Evolutionary conservation across 2,888 invertebrate species (phyloP).

Genomic region (Carpatolechia fugitivella): DNA sequence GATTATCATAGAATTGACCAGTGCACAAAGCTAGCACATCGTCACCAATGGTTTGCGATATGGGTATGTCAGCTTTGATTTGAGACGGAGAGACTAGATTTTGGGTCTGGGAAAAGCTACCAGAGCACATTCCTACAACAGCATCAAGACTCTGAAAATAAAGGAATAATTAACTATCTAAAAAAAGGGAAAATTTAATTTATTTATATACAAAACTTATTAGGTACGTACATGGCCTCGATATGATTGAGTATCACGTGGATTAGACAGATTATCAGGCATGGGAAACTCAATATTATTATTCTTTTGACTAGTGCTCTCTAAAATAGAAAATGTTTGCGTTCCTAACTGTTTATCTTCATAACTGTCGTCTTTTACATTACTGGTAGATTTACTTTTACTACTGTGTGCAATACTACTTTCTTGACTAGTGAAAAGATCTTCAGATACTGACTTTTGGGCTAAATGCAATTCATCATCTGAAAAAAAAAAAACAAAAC

Average conservation of each 20-base stretch:
- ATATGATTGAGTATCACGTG: slow-evolving; percentile 42
- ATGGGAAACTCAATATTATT: slow-evolving; percentile 20
- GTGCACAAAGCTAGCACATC: slow-evolving; percentile 77
- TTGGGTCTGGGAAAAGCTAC: slow-evolving; percentile 62
- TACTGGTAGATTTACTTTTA: slow-evolving; percentile 16
- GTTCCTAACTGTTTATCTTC: slow-evolving; percentile 44
- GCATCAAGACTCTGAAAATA: slow-evolving; percentile 65
- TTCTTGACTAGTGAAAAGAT: slow-evolving; percentile 56
- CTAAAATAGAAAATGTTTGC: slow-evolving; percentile 53
- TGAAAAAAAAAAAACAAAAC: slow-evolving; percentile 31
- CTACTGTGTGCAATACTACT: slow-evolving; percentile 25
- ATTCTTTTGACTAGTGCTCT: slow-evolving; percentile 19
- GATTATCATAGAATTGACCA: slow-evolving; percentile 75
- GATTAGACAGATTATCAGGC: slow-evolving; percentile 34
- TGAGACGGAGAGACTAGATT: slow-evolving; percentile 57
- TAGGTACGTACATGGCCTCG: slow-evolving; percentile 26
- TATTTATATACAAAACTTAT: background rate
- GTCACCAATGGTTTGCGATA: slow-evolving; percentile 62
- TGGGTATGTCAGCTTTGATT: slow-evolving; percentile 37
- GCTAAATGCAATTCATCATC: slow-evolving; percentile 62
- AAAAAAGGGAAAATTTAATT: background rate
- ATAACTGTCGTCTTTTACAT: slow-evolving; percentile 16
- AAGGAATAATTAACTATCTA: no score
- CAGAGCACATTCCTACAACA: slow-evolving; percentile 78
- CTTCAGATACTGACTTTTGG: slow-evolving; percentile 54